Evolutionary conservation across 2,113 vertebrate species (phyloP).

Genomic region (Elachura formosa): DNA sequence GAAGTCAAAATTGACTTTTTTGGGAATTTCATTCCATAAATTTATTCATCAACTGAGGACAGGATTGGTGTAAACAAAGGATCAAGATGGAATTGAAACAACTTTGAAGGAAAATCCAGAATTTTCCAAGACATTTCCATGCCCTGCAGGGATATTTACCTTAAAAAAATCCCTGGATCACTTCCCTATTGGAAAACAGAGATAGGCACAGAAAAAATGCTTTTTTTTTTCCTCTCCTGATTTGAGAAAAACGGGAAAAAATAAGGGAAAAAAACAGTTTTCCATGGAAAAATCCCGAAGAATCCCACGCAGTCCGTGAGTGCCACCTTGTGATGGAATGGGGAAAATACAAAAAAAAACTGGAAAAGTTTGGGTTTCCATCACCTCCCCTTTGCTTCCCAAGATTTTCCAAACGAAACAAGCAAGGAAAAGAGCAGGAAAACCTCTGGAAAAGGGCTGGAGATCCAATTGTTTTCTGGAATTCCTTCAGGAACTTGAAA

Average conservation of each 20-base stretch:
- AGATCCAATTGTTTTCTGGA: neutral
- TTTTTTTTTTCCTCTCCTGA: rapidly evolving
- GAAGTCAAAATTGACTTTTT: neutral
- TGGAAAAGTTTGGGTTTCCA: constrained; percentile 32
- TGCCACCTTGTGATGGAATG: constrained; percentile 52
- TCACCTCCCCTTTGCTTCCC: neutral
- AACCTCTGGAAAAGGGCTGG: neutral
- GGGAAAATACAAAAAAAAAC: neutral
- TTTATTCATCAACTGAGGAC: neutral
- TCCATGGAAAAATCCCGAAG: neutral
- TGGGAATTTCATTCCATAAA: neutral
- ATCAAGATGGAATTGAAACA: neutral
- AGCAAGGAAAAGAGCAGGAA: neutral
- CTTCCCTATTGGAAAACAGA: neutral
- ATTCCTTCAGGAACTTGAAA: neutral
- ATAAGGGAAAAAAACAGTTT: neutral
- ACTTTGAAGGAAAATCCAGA: neutral
- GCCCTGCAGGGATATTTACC: neutral
- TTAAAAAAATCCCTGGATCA: neutral
- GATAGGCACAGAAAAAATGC: neutral
- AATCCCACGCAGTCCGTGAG: neutral
- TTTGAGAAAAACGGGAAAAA: rapidly evolving
- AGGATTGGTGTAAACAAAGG: neutral
- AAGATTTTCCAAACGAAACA: neutral
- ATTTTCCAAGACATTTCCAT: neutral